Conservation (phyloP, 2,888 invertebrate genomes). For the Hedychridium roseum region DNA sequence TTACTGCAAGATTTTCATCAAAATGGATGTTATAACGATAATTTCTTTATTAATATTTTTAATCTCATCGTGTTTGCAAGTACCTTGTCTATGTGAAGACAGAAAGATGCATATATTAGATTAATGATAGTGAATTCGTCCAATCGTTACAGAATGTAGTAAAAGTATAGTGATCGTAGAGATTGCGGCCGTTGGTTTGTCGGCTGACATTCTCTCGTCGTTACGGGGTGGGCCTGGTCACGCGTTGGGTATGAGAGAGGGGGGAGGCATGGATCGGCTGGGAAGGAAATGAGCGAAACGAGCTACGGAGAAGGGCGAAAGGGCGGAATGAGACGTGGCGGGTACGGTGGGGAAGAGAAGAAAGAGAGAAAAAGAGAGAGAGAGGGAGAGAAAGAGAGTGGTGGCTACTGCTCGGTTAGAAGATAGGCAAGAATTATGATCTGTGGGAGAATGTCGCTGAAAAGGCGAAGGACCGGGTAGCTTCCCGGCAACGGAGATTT, state of each 20-base stretch:
- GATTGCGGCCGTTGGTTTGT: slow-evolving; percentile 6
- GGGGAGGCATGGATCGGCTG: too few relatives aligned
- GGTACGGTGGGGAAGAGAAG: background rate
- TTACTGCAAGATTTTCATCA: too few relatives aligned
- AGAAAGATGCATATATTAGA: too few relatives aligned
- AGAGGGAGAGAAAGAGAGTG: slow-evolving; percentile 1
- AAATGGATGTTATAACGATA: too few relatives aligned
- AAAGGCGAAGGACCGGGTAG: slow-evolving; percentile 39
- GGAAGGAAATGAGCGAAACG: too few relatives aligned
- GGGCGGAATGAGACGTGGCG: too few relatives aligned
- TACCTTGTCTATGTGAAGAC: too few relatives aligned
- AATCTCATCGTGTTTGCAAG: too few relatives aligned
- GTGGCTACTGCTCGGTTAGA: slow-evolving; percentile 32
- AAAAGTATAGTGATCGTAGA: too few relatives aligned
- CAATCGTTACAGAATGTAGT: too few relatives aligned
- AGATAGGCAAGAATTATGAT: slow-evolving; percentile 50
- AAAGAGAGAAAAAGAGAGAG: background rate
- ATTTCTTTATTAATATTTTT: too few relatives aligned
- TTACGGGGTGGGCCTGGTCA: slow-evolving; percentile 26
- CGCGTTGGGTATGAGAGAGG: slow-evolving; percentile 17
- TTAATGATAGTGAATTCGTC: too few relatives aligned
- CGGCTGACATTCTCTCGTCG: slow-evolving; percentile 27
- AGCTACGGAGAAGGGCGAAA: background rate
- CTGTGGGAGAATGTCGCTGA: slow-evolving; percentile 41
- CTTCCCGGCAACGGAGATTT: slow-evolving; percentile 28